Evolutionary conservation across 2,888 invertebrate species (phyloP).

Genomic region (Hetaerina titia): DNA sequence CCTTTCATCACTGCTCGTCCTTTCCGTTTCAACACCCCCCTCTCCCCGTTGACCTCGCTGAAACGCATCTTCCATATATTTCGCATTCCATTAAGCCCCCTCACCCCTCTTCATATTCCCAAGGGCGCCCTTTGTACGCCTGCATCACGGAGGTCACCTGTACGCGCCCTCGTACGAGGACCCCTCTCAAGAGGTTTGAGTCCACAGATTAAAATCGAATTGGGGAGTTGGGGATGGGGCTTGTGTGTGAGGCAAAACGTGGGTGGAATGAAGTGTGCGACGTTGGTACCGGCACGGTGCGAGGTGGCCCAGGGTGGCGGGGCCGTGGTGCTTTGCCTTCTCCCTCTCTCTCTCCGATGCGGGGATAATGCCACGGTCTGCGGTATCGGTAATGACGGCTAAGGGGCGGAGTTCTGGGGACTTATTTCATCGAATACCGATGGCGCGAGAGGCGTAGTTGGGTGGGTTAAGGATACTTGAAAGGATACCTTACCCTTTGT

Average conservation of each 20-base stretch:
- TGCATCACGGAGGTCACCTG: too few species aligned
- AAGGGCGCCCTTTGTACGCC: too few species aligned
- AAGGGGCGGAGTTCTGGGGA: background rate
- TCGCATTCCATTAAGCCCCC: too few species aligned
- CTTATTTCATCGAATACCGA: conserved; percentile 35
- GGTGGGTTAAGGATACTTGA: background rate
- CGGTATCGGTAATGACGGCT: background rate
- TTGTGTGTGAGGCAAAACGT: background rate
- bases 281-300: background rate
- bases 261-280: background rate
- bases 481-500: conserved; percentile 4
- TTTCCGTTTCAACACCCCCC: too few species aligned
- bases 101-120: too few species aligned
- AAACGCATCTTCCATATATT: too few species aligned
- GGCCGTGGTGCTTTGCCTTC: background rate
- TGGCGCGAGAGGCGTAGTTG: background rate
- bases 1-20: too few species aligned
- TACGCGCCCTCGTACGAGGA: too few species aligned
- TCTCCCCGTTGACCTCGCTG: too few species aligned
- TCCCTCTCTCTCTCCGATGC: background rate
- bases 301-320: background rate
- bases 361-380: conserved; percentile 25
- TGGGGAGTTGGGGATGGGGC: background rate
- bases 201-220: too few species aligned
- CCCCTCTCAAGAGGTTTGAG: too few species aligned